Base-by-base conservation (phyloP, 2,797 vertebrate genomes). In the Silurus aristotelis region DNA sequence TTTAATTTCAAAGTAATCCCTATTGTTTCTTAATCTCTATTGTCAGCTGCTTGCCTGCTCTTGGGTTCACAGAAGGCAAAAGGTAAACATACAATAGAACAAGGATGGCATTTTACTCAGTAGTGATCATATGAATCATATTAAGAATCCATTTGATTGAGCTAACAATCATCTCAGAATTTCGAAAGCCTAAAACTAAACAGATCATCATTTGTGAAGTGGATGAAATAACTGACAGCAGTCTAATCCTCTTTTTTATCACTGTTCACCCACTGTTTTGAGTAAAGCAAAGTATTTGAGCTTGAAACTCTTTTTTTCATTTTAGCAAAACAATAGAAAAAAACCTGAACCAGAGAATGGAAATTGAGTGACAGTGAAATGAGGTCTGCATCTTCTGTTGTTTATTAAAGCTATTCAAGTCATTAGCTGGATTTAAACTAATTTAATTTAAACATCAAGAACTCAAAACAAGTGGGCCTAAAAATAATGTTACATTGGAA, bases 11-110 rank as follows among this genome's bases (percentile, higher is more conserved):
- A 25, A 46, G 5, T 56, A 67, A 55, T 43, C 61, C 5, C 56
- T 25, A 58, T 43, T 55, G 73, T 67, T 73, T 20, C 67, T n/a
- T 27, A 64, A 80, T 80, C 61, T 80, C 83, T 58, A 75, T 2
- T 10, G 63, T 56, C 27, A 66, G 56, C 71, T 55, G 20, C 82
- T 52, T 75, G 38, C 3, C 48, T 48, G 71, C 25, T 80, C 19
- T 22, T 72, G 43, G 43, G 7, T 52, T 52, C 12, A 80, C 66
- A 84, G 22, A 46, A 38, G 61, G 61, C 38, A 80, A 80, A 80
- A 48, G 22, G 38, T 48, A 66, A 80, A 64, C 13, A 43, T 20
- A 22, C 22, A 66, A 66, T 12, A 66, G 43, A 64, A 52, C 38
- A 66, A 66, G 61, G 61, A 64, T 66, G 22, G 61, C 78, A 61